Evolutionary conservation across 2,797 vertebrate species (phyloP).

Genomic region (Sparidentex hasta): DNA sequence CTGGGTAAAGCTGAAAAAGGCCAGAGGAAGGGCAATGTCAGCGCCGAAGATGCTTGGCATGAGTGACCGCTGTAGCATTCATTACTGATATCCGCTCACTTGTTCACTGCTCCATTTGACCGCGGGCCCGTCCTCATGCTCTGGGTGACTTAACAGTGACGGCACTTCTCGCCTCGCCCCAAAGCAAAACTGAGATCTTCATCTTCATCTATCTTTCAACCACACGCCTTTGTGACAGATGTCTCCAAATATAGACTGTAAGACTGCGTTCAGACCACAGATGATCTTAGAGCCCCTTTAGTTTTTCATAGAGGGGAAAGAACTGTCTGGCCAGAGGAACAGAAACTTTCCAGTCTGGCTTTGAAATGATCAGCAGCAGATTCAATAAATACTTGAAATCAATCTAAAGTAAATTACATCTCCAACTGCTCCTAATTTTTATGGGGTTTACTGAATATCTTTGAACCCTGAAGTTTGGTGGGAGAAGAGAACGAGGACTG

Average conservation of each 20-base stretch:
- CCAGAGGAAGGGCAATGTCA: constrained; percentile 48
- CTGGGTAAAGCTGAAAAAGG: constrained; percentile 41
- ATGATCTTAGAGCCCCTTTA: constrained; percentile 4
- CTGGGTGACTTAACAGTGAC: constrained; percentile 26
- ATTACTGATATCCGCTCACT: constrained; percentile 47
- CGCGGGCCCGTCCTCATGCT: constrained; percentile 22
- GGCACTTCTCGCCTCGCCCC: constrained; percentile 36
- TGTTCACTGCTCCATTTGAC: constrained; percentile 39
- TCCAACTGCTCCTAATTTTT: constrained; percentile 25
- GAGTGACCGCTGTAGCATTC: constrained; percentile 62
- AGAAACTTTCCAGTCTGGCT: not conserved
- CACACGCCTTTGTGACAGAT: constrained; percentile 34
- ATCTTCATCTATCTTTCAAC: constrained; percentile 44
- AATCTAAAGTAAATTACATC: constrained; percentile 37
- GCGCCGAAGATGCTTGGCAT: constrained; percentile 52
- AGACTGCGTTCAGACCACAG: not conserved
- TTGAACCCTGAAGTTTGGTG: not conserved
- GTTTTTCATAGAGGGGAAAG: constrained; percentile 2
- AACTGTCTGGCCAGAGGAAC: not conserved
- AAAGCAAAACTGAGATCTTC: constrained; percentile 40
- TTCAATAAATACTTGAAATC: constrained; percentile 47
- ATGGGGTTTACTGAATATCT: constrained; percentile 22
- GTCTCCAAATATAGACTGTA: constrained; percentile 47
- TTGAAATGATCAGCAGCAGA: constrained; percentile 15
- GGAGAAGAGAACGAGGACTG: no score